phyloP scores from a whole-genome alignment of 2,888 invertebrate species.

The Yponomeuta cagnagella region DNA sequence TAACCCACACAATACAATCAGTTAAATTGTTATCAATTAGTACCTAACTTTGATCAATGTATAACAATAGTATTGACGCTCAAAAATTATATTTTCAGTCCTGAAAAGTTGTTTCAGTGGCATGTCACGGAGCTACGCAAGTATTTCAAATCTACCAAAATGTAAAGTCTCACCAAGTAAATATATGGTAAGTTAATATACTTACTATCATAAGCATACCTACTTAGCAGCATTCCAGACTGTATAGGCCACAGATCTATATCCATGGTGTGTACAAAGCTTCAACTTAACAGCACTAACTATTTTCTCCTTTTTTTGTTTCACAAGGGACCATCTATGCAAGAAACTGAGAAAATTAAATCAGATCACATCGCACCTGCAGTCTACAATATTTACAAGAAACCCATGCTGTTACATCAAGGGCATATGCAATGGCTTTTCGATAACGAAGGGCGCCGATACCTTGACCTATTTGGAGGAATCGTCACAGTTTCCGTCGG shows the following conservation, averaged over 20 bases:
- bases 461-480: constrained; percentile 96
- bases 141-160: constrained; percentile 27
- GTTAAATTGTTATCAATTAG: too few relatives aligned
- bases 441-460: constrained; percentile 89
- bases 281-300: too few relatives aligned
- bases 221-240: too few relatives aligned
- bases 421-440: constrained; percentile 95
- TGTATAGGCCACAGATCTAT: too few relatives aligned
- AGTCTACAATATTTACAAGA: constrained; percentile 83
- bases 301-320: too few relatives aligned
- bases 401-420: constrained; percentile 88
- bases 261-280: too few relatives aligned
- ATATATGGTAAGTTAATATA: constrained; percentile 35
- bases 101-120: background rate
- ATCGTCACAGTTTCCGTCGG: constrained; percentile 98
- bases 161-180: constrained; percentile 41
- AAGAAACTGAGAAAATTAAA: constrained; percentile 76
- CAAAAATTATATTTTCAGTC: background rate
- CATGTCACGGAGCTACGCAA: constrained; percentile 17
- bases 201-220: too few relatives aligned
- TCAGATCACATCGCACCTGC: constrained; percentile 81
- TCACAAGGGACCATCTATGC: constrained; percentile 75
- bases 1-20: background rate
- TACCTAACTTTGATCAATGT: too few relatives aligned
- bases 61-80: background rate